A percentile compares a stretch with the other conserved stretches of the same genome.
These are phyloP conservation scores for Campaea margaritaria DNA, from an alignment of 2,888 invertebrate species.

Conservation along the genomic window DNA sequence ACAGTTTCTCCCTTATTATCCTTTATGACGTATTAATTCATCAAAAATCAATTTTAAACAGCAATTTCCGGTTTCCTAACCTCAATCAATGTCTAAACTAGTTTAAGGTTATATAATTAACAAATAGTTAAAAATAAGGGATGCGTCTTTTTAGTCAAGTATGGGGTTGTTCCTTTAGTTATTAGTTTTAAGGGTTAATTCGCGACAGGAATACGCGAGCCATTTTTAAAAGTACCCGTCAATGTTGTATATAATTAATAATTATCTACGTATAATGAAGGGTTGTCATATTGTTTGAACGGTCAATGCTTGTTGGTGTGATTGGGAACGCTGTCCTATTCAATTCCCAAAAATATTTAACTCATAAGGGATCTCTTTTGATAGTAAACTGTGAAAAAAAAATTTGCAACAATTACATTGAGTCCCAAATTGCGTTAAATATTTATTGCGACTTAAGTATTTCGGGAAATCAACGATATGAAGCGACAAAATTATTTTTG, in stretches of 20 bases:
- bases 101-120: conserved; percentile 20
- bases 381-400: too few relatives aligned
- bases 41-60: conserved; percentile 21
- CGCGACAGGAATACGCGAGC: background rate
- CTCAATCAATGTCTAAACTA: conserved; percentile 65
- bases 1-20: too few relatives aligned
- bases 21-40: background rate
- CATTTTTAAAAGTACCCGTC: conserved; percentile 3
- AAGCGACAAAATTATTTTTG: conserved; percentile 55
- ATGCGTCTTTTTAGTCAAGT: conserved; percentile 20
- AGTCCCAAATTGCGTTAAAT: background rate
- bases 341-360: background rate
- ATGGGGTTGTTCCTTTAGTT: conserved; percentile 44
- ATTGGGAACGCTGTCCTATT: background rate
- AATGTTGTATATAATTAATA: background rate
- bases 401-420: background rate
- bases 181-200: conserved; percentile 22
- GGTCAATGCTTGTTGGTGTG: background rate
- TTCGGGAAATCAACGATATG: background rate
- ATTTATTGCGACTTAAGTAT: conserved; percentile 6
- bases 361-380: background rate
- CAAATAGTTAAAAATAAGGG: conserved; percentile 9
- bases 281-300: background rate
- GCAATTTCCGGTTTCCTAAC: conserved; percentile 5
- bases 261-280: background rate